Conservation (phyloP, 2,113 vertebrate genomes). For the Chionis minor region DNA sequence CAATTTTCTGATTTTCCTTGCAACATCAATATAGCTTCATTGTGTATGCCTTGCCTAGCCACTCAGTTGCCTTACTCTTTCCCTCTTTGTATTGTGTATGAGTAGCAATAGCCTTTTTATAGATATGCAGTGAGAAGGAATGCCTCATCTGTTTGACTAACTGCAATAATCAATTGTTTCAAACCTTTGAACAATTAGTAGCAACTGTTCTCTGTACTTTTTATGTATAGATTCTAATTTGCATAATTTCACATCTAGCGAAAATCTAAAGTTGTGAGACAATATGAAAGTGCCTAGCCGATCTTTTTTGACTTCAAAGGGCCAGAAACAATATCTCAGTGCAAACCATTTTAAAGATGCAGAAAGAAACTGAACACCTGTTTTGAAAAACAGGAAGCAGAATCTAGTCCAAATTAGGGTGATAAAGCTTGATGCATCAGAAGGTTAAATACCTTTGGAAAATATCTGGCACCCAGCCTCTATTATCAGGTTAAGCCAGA, state of each 20-base stretch:
- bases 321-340: conserved; percentile 24
- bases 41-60: accelerated
- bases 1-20: background rate
- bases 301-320: conserved; percentile 40
- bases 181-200: conserved; percentile 54
- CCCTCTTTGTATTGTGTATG: background rate
- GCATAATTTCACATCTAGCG: conserved; percentile 36
- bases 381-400: background rate
- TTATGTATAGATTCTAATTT: conserved; percentile 40
- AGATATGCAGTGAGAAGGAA: background rate
- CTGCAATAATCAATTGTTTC: conserved; percentile 37
- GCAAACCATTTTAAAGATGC: conserved; percentile 9
- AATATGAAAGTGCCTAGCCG: conserved; percentile 47
- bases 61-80: background rate
- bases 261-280: conserved; percentile 51
- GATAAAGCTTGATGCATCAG: background rate
- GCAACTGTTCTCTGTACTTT: conserved; percentile 9
- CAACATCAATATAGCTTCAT: background rate
- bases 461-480: background rate
- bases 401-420: background rate
- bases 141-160: conserved; percentile 26
- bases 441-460: background rate
- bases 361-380: conserved; percentile 1
- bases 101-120: background rate
- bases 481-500: background rate